Percentiles rank a stretch among this genome's conserved stretches.
phyloP scores from a whole-genome alignment of 2,797 vertebrate genomes.

The Platalea minor region DNA sequence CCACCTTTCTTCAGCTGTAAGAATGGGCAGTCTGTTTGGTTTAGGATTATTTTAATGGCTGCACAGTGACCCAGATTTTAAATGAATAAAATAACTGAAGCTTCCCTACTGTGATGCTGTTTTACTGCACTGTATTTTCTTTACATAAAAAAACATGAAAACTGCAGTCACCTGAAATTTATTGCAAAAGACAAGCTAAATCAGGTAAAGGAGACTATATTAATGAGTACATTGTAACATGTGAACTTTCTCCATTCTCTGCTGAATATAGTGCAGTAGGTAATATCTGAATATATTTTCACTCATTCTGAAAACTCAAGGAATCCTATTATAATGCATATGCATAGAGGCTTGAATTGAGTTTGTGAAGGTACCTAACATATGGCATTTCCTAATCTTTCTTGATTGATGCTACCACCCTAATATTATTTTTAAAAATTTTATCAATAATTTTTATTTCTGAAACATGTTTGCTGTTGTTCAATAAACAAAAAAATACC shows the following conservation, averaged over 20 bases:
- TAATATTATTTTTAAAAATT: background rate
- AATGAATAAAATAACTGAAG: background rate
- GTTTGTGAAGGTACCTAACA: background rate
- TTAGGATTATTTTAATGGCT: conserved; percentile 1
- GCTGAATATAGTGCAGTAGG: background rate
- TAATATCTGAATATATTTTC: background rate
- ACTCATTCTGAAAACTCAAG: background rate
- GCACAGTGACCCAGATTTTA: background rate
- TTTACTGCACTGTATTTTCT: background rate
- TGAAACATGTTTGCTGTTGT: background rate
- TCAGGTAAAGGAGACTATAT: background rate
- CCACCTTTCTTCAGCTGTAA: background rate
- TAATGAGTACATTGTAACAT: background rate
- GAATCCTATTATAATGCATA: background rate
- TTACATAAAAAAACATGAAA: background rate
- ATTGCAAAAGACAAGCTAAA: background rate
- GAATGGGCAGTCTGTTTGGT: background rate
- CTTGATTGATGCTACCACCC: background rate
- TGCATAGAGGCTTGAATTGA: background rate
- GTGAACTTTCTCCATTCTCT: background rate
- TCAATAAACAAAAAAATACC: background rate
- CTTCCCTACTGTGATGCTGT: background rate
- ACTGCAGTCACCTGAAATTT: background rate
- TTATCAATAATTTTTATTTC: background rate
- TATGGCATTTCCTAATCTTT: background rate